Evolutionary conservation across 2,888 invertebrate species (phyloP).

Genomic region (Coecobrya sp.): DNA sequence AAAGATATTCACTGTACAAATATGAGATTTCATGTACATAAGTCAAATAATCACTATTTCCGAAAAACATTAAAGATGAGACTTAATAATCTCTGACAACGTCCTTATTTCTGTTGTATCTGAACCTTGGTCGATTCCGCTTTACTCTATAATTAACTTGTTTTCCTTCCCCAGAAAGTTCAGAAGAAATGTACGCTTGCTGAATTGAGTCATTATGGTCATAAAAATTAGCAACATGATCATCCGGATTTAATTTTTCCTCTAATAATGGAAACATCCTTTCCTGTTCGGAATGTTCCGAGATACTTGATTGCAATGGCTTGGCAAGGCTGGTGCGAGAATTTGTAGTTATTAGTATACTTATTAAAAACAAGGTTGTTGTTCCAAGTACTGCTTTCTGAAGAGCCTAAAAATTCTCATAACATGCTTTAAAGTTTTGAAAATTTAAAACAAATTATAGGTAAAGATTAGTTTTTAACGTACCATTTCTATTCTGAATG

Average conservation of each 20-base stretch:
- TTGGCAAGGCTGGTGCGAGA: background rate
- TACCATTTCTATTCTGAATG: too few relatives aligned
- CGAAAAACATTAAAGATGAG: too few relatives aligned
- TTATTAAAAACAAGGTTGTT: background rate
- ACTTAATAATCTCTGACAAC: conserved; percentile 61
- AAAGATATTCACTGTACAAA: too few relatives aligned
- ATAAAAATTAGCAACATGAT: background rate
- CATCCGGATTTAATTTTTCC: background rate
- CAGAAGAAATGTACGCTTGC: background rate
- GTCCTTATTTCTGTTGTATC: conserved; percentile 67
- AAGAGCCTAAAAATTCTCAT: too few relatives aligned
- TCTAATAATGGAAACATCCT: conserved; percentile 12
- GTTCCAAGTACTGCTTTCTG: too few relatives aligned
- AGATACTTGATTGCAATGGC: background rate
- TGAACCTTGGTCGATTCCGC: conserved; percentile 1
- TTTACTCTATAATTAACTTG: background rate
- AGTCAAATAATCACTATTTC: too few relatives aligned
- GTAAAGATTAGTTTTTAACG: too few relatives aligned
- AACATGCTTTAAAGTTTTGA: background rate
- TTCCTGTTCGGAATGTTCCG: background rate
- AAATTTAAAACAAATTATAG: too few relatives aligned
- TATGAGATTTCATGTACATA: too few relatives aligned
- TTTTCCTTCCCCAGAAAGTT: background rate
- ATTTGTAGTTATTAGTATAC: background rate
- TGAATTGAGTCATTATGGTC: conserved; percentile 2